Evolutionary conservation across 2,888 invertebrate genomes (phyloP), one percentile per base, ranked within the genome.

Genomic region (Euclidia mi): DNA sequence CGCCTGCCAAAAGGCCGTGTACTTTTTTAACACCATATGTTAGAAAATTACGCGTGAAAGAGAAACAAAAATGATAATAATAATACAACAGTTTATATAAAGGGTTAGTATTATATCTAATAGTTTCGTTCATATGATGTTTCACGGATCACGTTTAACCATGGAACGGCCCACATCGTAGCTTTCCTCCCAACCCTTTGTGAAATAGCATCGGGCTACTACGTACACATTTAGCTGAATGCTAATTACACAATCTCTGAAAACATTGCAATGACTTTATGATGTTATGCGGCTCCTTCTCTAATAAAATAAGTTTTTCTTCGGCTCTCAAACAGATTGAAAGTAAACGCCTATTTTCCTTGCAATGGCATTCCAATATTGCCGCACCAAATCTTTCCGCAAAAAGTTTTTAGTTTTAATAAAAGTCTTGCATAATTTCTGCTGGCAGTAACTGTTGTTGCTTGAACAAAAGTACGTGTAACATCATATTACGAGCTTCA

Each of bases 401-500:
- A 63, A 46, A 65, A 70, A 74, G 31, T 59, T 73, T 71, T 66
- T 67, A 52, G 47, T 78, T 79, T 72, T 63, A 71, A 64, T 73
- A 71, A 71, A 76, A 69, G 47, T 55, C 62, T 56, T 65, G 63
- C 61, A 71, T 65, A 78, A 65, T 70, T 71, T 70, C 56, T 55
- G 51, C 56, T 40, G 57, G 56, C 58, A 53, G 58, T 68, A 72
- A 68, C 75, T 68, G 76, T 81, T 81, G 79, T 79, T 73, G 50
- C 48, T 37, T 20, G 50, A 58, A 69, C 65, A 72, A 82, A 81
- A 79, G 80, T 82, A 79, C 78, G 76, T 85, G 78, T 79, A 81
- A 81, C 81, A 82, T 83, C 78, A 83, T 83, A 80, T 75, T 69
- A 74, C 75, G 72, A 72, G 79, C 75, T 82, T 83, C 84, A 85